A percentile compares a stretch with the other conserved stretches of the same genome.
These are phyloP conservation scores for Vannuccia rotundouncinata DNA, from an alignment of 2,888 invertebrate genomes.

Conservation along the genomic window DNA sequence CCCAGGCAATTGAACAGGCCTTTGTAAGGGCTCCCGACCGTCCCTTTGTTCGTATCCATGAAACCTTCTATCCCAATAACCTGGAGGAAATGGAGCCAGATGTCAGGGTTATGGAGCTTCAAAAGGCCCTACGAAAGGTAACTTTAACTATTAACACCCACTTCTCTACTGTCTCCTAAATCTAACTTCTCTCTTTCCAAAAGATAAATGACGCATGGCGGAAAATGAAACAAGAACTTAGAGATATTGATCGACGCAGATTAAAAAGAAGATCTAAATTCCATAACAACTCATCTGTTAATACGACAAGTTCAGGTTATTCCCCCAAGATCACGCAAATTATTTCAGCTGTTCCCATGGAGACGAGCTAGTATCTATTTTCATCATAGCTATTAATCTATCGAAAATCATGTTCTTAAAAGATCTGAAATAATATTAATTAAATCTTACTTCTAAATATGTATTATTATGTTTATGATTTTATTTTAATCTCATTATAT, in stretches of 20 bases:
- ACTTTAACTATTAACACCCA: neutral
- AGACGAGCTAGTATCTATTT: too few relatives aligned
- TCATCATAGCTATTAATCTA: too few relatives aligned
- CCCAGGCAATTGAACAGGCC: neutral
- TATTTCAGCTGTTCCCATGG: too few relatives aligned
- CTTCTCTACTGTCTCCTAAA: too few relatives aligned
- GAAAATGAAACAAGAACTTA: neutral
- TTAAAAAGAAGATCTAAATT: neutral
- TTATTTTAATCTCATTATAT: too few relatives aligned
- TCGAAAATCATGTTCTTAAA: too few relatives aligned
- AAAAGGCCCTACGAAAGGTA: neutral
- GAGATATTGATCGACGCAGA: neutral
- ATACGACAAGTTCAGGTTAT: neutral
- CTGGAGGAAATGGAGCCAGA: neutral
- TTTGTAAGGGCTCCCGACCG: neutral
- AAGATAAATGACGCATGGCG: neutral
- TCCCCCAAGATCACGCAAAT: too few relatives aligned
- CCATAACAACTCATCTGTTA: neutral
- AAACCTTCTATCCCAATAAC: neutral
- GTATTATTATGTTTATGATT: too few relatives aligned
- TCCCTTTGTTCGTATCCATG: neutral
- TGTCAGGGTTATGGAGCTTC: neutral
- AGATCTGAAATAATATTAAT: too few relatives aligned
- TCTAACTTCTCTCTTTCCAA: neutral
- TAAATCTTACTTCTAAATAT: too few relatives aligned